phyloP scores from a whole-genome alignment of 2,797 vertebrate species.

The Antrozous pallidus region DNA sequence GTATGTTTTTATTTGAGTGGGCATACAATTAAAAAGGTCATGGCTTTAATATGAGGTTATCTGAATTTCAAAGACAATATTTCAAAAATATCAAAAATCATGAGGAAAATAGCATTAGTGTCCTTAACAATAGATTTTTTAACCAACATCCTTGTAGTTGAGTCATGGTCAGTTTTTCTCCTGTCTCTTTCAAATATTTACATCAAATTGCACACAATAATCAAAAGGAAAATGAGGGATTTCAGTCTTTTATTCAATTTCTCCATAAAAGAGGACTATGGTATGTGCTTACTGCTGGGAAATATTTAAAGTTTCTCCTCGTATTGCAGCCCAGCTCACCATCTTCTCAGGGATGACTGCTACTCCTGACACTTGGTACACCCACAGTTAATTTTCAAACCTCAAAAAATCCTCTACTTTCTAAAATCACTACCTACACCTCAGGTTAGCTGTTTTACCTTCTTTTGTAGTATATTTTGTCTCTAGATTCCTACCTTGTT shows the following conservation, averaged over 20 bases:
- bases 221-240: background rate
- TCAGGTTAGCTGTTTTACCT: background rate
- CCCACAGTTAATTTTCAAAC: background rate
- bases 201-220: background rate
- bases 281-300: background rate
- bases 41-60: background rate
- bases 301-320: background rate
- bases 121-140: background rate
- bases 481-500: background rate
- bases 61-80: background rate
- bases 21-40: background rate
- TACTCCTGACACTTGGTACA: rapidly evolving
- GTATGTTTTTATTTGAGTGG: background rate
- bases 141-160: background rate
- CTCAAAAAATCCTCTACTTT: background rate
- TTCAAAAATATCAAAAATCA: background rate
- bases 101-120: background rate
- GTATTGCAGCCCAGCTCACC: background rate
- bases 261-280: background rate
- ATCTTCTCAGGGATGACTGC: rapidly evolving
- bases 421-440: no score
- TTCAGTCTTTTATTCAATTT: background rate
- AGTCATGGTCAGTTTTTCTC: background rate
- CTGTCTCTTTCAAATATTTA: background rate
- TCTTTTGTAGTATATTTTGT: background rate